phyloP scores from a whole-genome alignment of 2,888 invertebrate species.

The Heliothis peltigera region DNA sequence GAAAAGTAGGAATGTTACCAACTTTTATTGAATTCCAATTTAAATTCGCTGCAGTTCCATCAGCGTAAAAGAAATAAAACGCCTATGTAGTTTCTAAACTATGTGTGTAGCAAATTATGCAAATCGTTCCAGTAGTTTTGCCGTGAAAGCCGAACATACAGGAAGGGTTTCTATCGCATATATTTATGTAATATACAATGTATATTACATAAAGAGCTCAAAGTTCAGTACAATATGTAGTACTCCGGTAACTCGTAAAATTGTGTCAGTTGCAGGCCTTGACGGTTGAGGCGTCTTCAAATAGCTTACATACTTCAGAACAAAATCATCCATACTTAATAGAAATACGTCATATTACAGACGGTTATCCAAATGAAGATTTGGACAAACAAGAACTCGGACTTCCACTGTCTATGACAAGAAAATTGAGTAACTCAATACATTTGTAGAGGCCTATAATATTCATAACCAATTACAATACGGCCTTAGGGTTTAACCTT shows the following conservation, averaged over 20 bases:
- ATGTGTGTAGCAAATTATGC: too few species aligned
- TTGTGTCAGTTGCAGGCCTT: not conserved
- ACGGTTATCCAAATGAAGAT: not conserved
- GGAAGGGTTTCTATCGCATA: too few species aligned
- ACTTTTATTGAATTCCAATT: too few species aligned
- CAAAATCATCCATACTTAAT: not conserved
- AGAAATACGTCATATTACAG: not conserved
- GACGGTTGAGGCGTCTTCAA: not conserved
- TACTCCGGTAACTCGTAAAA: not conserved
- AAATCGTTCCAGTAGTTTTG: too few species aligned
- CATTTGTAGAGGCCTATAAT: constrained; percentile 7
- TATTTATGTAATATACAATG: too few species aligned
- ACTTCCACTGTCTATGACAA: not conserved
- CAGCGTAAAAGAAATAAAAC: too few species aligned
- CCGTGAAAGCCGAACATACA: too few species aligned
- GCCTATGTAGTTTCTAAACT: too few species aligned
- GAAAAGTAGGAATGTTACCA: not conserved
- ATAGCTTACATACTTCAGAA: not conserved
- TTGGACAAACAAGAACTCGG: not conserved
- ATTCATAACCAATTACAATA: constrained; percentile 20
- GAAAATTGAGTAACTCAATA: constrained; percentile 29
- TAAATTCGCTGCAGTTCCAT: too few species aligned
- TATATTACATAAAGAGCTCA: too few species aligned
- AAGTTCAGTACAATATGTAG: too few species aligned
- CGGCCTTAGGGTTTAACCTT: not conserved